Evolutionary conservation across 2,113 vertebrate genomes (phyloP), one percentile per base, ranked within the genome.

Genomic region (Elephantulus edwardii): DNA sequence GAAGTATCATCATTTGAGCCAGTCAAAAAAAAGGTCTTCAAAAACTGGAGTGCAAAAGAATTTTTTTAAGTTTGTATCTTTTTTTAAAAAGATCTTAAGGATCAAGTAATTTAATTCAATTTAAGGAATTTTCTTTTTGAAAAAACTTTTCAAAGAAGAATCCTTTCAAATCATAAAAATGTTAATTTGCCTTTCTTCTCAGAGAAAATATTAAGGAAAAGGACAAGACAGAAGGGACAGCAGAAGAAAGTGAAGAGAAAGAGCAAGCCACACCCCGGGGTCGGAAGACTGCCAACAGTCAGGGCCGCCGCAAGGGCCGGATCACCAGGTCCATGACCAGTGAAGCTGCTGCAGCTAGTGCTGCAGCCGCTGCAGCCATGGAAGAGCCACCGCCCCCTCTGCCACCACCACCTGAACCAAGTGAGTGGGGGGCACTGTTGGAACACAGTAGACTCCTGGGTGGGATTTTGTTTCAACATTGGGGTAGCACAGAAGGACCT

Each of bases 251-350:
- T 35, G 99, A 99, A 95, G 99, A 99, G 62, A 98, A 98, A 95
- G 99, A 99, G 97, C 99, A 99, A 96, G 98, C 97, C 42, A 98
- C 97, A 68, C 98, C 99, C 2, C 98, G 99, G 91, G 99, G 99
- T 60, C 98, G 99, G 91, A 99, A 99, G 98, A 99, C 99, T 0
- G 99, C 99, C 95, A 99, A 99, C 93, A 99, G 99, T 95, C 99
- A 99, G 96, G 99, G 99, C 83, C 98, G 99, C 10, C 97, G 99
- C 26, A 99, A 99, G 96, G 99, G 99, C 97, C 97, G 99, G 58
- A 98, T 99, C 97, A 99, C 99, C 86, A 98, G 99, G 89, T 99
- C 99, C 85, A 99, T 99, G 99, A 99, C 99, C 86, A 99, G 98
- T 64, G 99, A 99, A 96, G 99, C 99, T 7, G 98, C 99, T 0